Base-by-base conservation (phyloP, 2,797 vertebrate genomes). In the Tarsius wallacei region DNA sequence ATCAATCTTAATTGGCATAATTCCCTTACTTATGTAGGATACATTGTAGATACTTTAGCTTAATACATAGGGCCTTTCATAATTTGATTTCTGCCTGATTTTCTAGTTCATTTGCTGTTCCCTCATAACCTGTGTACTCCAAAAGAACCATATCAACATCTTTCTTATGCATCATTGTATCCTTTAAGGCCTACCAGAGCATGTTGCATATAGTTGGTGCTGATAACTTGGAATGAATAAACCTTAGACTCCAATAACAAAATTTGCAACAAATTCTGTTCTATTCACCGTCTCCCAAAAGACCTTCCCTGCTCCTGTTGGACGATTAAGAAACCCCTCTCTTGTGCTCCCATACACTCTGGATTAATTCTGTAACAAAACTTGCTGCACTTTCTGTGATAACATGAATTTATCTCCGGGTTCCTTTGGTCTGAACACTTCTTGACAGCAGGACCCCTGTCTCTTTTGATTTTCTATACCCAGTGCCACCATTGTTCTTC, bases 1-100 rank as follows among this genome's bases (percentile, higher is more conserved):
- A 33, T 76, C 55, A 82, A 90, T 76, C 53, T 73, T 87, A 83
- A 42, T 70, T 73, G 77, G 59, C n/a, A 49, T 49, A 90, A 87
- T 61, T 68, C 42, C n/a, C 26, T 82, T 90, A 63, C n/a, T 81
- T 88, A 57, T 28, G 49, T 2, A 74, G 63, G 42, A 91, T 74
- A 77, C 87, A 74, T 87, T 42, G 51, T 87, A 66, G 17, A 51
- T 49, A 77, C 7, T 51, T 68, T n/a, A 49, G 19, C 55, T 93
- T 87, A 66, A 90, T n/a, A 51, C 22, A n/a, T 42, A 76, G 66
- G 28, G 11, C 2, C n/a, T 73, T 87, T 51, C 42, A 51, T 73
- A 84, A 95, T n/a, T 66, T 74, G 51, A 74, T 33, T 71, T 22
- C 63, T 55, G 51, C 31, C 83, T 68, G 51, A 55, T 61, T 57